Percentiles rank a stretch among this genome's conserved stretches.
Conservation (phyloP, 2,888 invertebrate genomes). For the Mantis religiosa region DNA sequence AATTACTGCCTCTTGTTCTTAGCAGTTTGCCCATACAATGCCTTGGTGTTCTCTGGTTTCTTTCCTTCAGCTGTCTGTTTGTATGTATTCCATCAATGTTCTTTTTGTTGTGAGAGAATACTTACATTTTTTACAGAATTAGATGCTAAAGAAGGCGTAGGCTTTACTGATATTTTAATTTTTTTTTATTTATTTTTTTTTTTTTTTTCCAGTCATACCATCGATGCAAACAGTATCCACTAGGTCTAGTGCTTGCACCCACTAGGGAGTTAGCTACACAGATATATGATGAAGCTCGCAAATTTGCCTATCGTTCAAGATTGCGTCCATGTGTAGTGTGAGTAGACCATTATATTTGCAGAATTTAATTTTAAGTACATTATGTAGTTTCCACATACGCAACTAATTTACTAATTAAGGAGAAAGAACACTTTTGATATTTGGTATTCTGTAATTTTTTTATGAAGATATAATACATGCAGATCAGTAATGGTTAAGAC, state of each 20-base stretch:
- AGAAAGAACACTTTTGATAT: no score
- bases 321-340: conserved; percentile 94
- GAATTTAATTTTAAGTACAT: no score
- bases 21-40: no score
- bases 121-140: background rate
- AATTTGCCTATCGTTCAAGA: conserved; percentile 95
- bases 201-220: conserved; percentile 53
- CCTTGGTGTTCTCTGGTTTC: no score
- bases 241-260: conserved; percentile 94
- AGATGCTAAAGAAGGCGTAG: background rate
- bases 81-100: no score
- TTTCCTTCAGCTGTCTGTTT: background rate
- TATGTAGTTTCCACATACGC: no score
- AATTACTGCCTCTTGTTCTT: no score
- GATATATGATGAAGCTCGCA: conserved; percentile 97
- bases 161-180: no score
- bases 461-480: no score
- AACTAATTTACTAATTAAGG: no score
- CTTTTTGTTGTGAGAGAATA: no score
- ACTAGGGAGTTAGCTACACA: conserved; percentile 99
- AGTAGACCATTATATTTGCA: conserved; percentile 41
- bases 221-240: conserved; percentile 89
- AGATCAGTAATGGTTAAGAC: background rate
- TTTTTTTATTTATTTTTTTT: conserved; percentile 8
- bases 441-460: no score